Base-by-base conservation (phyloP, 2,113 vertebrate species). In the Anoura caudifer region DNA sequence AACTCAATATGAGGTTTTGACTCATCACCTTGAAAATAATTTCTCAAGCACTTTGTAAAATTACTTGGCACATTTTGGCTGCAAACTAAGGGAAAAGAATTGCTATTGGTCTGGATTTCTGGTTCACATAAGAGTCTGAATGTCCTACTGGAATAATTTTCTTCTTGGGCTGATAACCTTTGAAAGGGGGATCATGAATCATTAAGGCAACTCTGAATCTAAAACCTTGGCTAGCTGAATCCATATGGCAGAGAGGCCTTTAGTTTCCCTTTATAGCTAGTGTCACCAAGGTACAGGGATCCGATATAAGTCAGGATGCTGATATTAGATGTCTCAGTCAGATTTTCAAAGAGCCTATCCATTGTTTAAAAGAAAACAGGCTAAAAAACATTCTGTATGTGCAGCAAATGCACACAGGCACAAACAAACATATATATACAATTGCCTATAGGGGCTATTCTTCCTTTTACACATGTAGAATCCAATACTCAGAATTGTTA, bases 21-120 rank as follows among this genome's bases (percentile, higher is more conserved):
- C 83, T 96, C 47, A 73, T 95, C 84, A 87, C 79, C 54, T 82
- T 76, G 89, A 86, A 93, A 96, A 85, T 97, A 94, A 95, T 97
- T 97, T 96, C 72, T 87, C 76, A 96, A 97, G 96, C 87, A 95
- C 86, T 97, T 97, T 97, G 86, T 80, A 94, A 96, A 97, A 72
- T 81, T 77, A 96, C 89, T 94, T 75, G 82, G 87, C 95, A 41
- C 56, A 81, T 83, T 95, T 81, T 92, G 86, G 94, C 73, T 96
- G 24, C 50, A 93, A 70, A 75, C 69, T 4, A 93, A 94, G 69
- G 70, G 82, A 84, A 67, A 94, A 69, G 59, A 87, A 85, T 77
- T 91, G 83, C 83, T 92, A 33, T 61, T 96, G 93, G 87, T 93
- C 26, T 38, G 70, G 84, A 94, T 91, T 88, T 43, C n/a, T 80